Evolutionary conservation across 2,888 invertebrate genomes (phyloP), one percentile per base, ranked within the genome.

Genomic region (Cryptocheilus praepositus): DNA sequence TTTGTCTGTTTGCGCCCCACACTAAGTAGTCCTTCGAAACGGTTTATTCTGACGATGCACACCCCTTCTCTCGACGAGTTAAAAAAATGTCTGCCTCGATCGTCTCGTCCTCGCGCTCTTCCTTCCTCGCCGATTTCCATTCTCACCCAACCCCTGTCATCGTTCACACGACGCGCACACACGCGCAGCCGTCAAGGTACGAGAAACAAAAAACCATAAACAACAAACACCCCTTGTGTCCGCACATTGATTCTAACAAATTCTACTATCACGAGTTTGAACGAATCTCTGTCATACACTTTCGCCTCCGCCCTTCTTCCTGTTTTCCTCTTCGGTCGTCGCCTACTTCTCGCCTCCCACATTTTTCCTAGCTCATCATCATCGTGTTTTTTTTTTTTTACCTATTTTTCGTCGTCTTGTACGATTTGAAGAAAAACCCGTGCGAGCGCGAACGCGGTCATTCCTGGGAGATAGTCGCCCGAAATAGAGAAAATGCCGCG

Each of bases 261-360:
- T 71, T 65, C 75, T 76, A 73, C 71, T 77, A 77, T 77, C 77
- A 77, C 77, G 76, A 70, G 36, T 76, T 76, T 46, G 66, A 69
- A 73, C 60, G 63, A 75, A 73, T 70, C 66, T 58, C 53, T 53
- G 44, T 63, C 55, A 7, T 51, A 57, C 65, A 18, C 44, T 43
- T 43, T 56, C 56, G 18, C 57, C 55, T 21, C 11, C 11, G 36
- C 44, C 25, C 36, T 18, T n/a, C 49, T 36, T 51, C 43, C 13
- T 53, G 59, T 46, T 43, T 44, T 46, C 70, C 45, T 44, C 18
- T 49, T 64, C 36, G 36, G 13, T 36, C 36, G 36, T 36, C 36
- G 36, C 52, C 54, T 18, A 28, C 62, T 71, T 61, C 60, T 28
- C 36, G 22, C 62, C 68, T 61, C 60, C 22, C 36, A 18, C 60